Percentiles rank a stretch among this genome's conserved stretches.
Conservation (phyloP, 1,140 invertebrate genomes). For the Linepithema humile region DNA sequence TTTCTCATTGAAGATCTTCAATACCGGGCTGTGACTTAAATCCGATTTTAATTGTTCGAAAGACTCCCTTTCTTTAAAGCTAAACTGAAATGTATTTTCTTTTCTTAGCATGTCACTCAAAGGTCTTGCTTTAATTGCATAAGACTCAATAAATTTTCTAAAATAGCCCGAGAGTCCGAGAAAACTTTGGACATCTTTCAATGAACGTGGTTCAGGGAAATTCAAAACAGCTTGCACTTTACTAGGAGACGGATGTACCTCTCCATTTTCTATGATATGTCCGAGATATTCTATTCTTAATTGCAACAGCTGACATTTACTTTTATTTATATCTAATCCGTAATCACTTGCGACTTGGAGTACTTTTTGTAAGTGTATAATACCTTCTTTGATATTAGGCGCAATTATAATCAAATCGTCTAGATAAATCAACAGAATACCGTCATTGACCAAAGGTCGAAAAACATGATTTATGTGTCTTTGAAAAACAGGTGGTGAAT, state of each 20-base stretch:
- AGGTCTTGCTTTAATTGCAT: not conserved
- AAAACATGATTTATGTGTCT: not conserved
- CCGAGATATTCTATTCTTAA: not conserved
- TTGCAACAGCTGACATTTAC: not conserved
- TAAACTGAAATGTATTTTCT: not conserved
- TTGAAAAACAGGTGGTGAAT: conserved; percentile 11
- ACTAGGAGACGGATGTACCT: not conserved
- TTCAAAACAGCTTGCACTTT: not conserved
- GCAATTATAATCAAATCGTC: conserved; percentile 24
- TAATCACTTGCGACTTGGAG: conserved; percentile 13
- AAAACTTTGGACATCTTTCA: conserved; percentile 27
- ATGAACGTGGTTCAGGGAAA: not conserved
- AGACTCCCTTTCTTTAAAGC: not conserved
- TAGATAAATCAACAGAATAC: not conserved
- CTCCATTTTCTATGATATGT: not conserved
- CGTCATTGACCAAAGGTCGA: not conserved
- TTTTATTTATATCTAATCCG: conserved; percentile 3
- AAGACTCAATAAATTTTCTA: not conserved
- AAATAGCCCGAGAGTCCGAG: conserved; percentile 6
- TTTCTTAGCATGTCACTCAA: conserved; percentile 11
- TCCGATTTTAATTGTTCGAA: not conserved
- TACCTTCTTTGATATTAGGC: not conserved
- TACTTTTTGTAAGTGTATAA: not conserved
- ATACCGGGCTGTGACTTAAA: not conserved
- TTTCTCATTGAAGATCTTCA: conserved; percentile 20